Conservation (phyloP, 2,797 vertebrate species). For the Alcedo atthis region DNA sequence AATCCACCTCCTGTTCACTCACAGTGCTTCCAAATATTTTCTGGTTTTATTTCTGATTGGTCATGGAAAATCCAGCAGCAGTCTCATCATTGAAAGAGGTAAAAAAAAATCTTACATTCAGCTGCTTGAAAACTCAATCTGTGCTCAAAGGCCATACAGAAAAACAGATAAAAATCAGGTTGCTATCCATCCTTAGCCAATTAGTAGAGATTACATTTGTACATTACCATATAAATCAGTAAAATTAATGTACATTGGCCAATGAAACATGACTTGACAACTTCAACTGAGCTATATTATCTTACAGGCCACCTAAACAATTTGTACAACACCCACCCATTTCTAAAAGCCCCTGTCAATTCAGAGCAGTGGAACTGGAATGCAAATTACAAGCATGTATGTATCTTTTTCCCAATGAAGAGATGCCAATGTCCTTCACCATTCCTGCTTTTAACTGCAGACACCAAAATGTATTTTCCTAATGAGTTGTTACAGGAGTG, state of each 20-base stretch:
- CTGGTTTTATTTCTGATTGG: not conserved
- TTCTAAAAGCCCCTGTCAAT: not conserved
- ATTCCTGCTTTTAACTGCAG: not conserved
- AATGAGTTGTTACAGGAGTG: not conserved
- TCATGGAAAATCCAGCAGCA: not conserved
- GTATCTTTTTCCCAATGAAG: not conserved
- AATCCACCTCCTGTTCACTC: not conserved
- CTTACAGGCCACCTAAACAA: not conserved
- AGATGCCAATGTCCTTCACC: not conserved
- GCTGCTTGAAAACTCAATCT: not conserved
- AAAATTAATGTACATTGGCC: not conserved
- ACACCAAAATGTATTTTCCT: not conserved
- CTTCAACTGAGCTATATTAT: not conserved
- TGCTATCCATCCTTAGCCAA: not conserved
- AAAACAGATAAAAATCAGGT: not conserved
- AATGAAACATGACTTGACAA: not conserved
- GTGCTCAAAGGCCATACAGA: not conserved
- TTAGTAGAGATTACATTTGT: not conserved
- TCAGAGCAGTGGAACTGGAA: constrained; percentile 30
- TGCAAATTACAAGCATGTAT: rapidly evolving
- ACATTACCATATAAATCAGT: not conserved
- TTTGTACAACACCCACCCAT: not conserved
- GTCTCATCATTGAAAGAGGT: not conserved
- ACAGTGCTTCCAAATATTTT: not conserved
- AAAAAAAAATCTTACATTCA: not conserved